Percentiles rank a stretch among this genome's conserved stretches.
These are phyloP conservation scores for Ligdia adustata DNA, from an alignment of 2,888 invertebrate genomes.

Conservation along the genomic window DNA sequence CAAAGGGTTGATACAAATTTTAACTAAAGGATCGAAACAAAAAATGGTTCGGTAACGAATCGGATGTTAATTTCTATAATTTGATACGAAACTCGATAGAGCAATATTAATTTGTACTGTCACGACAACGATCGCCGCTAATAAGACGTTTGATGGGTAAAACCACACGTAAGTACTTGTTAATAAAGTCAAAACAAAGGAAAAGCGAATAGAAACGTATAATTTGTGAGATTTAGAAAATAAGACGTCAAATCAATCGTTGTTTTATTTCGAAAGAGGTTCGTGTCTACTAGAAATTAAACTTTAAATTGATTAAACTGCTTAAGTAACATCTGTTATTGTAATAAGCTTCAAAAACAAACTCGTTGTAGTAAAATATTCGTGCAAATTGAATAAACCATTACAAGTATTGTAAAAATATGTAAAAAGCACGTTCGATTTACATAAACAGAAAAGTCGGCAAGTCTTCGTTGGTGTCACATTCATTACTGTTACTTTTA, in stretches of 20 bases:
- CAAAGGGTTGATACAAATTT: background rate
- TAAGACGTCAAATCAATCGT: slow-evolving; percentile 68
- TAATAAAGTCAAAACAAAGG: slow-evolving; percentile 46
- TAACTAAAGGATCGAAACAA: slow-evolving; percentile 66
- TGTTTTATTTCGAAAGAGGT: slow-evolving; percentile 61
- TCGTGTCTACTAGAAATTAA: slow-evolving; percentile 66
- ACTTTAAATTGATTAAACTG: slow-evolving; percentile 71
- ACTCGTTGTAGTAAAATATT: slow-evolving; percentile 28
- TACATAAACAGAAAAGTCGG: slow-evolving; percentile 57
- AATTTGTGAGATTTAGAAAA: slow-evolving; percentile 63
- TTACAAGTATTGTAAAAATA: slow-evolving; percentile 32
- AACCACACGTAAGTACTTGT: slow-evolving; percentile 62
- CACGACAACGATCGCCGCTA: slow-evolving; percentile 56
- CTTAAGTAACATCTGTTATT: slow-evolving; percentile 62
- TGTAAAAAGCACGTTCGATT: slow-evolving; percentile 46
- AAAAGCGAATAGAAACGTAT: slow-evolving; percentile 56
- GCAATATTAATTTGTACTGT: slow-evolving; percentile 66
- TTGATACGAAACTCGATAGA: slow-evolving; percentile 48
- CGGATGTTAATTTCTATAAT: slow-evolving; percentile 65
- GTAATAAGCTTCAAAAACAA: background rate
- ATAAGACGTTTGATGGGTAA: slow-evolving; percentile 45
- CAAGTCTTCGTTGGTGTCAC: slow-evolving; percentile 61
- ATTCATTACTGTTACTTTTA: slow-evolving; percentile 69
- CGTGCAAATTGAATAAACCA: slow-evolving; percentile 41
- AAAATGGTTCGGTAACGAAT: slow-evolving; percentile 47